Base-by-base conservation (phyloP, 2,113 vertebrate species). In the Coptodon bakossiorum region DNA sequence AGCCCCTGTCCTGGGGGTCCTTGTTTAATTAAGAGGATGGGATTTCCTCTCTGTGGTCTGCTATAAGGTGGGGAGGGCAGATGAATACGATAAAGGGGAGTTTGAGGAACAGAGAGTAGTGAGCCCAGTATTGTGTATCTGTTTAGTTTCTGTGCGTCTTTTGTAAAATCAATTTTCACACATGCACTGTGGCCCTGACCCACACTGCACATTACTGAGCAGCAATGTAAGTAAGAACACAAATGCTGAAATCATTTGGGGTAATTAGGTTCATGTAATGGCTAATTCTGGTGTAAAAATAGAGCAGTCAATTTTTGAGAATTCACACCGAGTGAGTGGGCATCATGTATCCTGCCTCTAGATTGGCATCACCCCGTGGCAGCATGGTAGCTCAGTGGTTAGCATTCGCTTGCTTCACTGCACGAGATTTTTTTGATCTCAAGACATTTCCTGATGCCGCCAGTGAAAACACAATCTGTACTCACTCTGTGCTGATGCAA, bases 11-110 rank as follows among this genome's bases (percentile, higher is more conserved):
- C 93, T 91, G 90, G 88, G 94, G 95, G 93, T 92, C 89, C 79
- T 81, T 88, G 92, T 96, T 97, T 96, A 96, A 97, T 96, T 96
- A 95, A 95, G 92, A 92, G 88, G 92, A 96, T 95, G 92, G 87
- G 91, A 93, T 95, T 95, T 94, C 89, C 91, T 88, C 54, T 85
- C 48, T 34, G 34, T 88, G 89, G 86, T 88, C 59, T 48, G 63
- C 54, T 71, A 68, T 80, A 90, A 87, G 87, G 90, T 82, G 63
- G 50, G 27, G 85, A 78, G 54, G 83, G 84, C 80, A 89, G 90
- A 86, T 24, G n/a, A 85, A 73, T 53, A 27, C 66, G 78, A 52
- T 53, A 81, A 89, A 87, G 56, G 76, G 68, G 68, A 89, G 22
- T 10, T 36, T 27, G 31, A 68, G 40, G 17, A 59, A 82, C 31